A percentile compares a stretch with the other conserved stretches of the same genome.
Conservation (phyloP, 2,113 vertebrate species). For the Solea solea region DNA sequence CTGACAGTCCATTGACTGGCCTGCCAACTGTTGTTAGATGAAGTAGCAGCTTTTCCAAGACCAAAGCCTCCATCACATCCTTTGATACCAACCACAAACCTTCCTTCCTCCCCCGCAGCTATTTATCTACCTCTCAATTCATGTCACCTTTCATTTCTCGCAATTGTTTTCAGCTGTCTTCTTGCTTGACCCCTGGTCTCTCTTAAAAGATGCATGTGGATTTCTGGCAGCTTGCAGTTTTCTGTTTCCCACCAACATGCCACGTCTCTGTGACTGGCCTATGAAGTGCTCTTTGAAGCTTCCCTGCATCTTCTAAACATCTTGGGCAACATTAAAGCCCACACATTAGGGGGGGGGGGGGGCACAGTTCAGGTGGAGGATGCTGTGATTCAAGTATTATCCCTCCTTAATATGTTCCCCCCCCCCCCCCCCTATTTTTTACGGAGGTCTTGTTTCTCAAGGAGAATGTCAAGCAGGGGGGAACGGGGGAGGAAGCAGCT, state of each 20-base stretch:
- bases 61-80: constrained; percentile 54
- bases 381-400: constrained; percentile 29
- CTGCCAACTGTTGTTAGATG: constrained; percentile 63
- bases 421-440: background rate
- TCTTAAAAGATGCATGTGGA: constrained; percentile 71
- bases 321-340: constrained; percentile 46
- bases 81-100: constrained; percentile 73
- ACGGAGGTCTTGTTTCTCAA: constrained; percentile 38
- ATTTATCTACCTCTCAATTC: constrained; percentile 76
- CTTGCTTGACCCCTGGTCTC: constrained; percentile 54
- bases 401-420: background rate
- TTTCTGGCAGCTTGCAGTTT: constrained; percentile 57
- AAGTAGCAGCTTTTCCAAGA: constrained; percentile 55
- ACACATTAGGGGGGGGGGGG: constrained; percentile 43
- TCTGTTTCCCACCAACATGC: constrained; percentile 36
- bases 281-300: constrained; percentile 50
- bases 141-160: constrained; percentile 75
- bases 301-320: constrained; percentile 44
- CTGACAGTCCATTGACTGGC: constrained; percentile 67
- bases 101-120: constrained; percentile 72
- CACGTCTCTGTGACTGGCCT: constrained; percentile 36
- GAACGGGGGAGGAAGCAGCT: constrained; percentile 32
- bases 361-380: constrained; percentile 54
- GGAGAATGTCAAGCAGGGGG: constrained; percentile 41
- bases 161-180: constrained; percentile 73